A percentile compares a stretch with the other conserved stretches of the same genome.
These are phyloP conservation scores for Scomberomorus guttatus DNA, from an alignment of 2,797 vertebrate genomes.

Conservation along the genomic window DNA sequence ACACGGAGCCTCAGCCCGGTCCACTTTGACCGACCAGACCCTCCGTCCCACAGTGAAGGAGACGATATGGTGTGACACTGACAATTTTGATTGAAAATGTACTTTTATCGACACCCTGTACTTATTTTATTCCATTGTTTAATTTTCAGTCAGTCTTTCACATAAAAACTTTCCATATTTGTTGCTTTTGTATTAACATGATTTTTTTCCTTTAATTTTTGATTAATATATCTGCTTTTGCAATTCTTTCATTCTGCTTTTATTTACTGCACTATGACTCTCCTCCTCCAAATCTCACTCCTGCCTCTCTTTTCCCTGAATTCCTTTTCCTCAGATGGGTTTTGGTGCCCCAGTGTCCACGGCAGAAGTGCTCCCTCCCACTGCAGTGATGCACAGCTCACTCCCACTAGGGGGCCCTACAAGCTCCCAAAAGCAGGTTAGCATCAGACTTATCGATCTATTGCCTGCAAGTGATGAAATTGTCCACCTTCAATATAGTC, in stretches of 20 bases:
- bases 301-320: not conserved
- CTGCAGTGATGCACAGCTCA: slow-evolving; percentile 76
- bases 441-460: not conserved
- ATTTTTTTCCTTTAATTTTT: not conserved
- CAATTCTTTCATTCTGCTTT: slow-evolving; percentile 16
- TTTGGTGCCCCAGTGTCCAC: slow-evolving; percentile 65
- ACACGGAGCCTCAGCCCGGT: slow-evolving; percentile 77
- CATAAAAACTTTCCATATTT: not conserved
- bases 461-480: not conserved
- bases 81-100: slow-evolving; percentile 1
- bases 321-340: slow-evolving; percentile 62
- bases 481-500: not conserved
- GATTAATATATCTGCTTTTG: not conserved
- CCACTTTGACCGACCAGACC: slow-evolving; percentile 79
- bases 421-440: slow-evolving; percentile 86
- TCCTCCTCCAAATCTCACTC: not conserved
- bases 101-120: not conserved
- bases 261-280: not conserved
- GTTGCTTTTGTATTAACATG: not conserved
- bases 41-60: slow-evolving; percentile 66
- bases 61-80: slow-evolving; percentile 85
- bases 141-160: not conserved
- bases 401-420: slow-evolving; percentile 77
- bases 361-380: slow-evolving; percentile 76
- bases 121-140: not conserved